These are phyloP conservation scores for Cheilosia grossa DNA, from an alignment of 2,888 invertebrate species.

Conservation along the genomic window DNA sequence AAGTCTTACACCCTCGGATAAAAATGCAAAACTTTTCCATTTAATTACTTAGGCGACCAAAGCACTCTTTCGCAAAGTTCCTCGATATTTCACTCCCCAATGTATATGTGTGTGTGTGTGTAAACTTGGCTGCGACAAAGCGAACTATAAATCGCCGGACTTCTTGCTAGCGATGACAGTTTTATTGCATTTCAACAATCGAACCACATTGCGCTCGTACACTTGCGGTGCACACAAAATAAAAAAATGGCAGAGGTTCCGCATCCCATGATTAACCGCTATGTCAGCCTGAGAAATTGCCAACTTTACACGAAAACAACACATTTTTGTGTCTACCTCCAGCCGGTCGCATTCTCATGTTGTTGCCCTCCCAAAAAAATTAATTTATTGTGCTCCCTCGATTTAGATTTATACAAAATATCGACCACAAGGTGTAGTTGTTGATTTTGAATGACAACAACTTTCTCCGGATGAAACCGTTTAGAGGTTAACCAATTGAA, in stretches of 20 bases:
- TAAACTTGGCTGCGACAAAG: slow-evolving; percentile 52
- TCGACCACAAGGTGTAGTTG: background rate
- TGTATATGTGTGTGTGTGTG: background rate
- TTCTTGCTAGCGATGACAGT: slow-evolving; percentile 61
- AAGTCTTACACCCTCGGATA: background rate
- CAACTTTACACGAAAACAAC: slow-evolving; percentile 55
- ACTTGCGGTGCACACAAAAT: slow-evolving; percentile 14
- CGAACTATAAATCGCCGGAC: slow-evolving; percentile 51
- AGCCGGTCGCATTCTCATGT: background rate
- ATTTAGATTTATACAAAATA: slow-evolving; percentile 21
- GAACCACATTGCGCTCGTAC: slow-evolving; percentile 61
- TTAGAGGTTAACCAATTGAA: slow-evolving; percentile 8
- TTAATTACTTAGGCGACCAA: slow-evolving; percentile 1
- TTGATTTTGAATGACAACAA: slow-evolving; percentile 15
- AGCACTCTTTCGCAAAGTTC: slow-evolving; percentile 18
- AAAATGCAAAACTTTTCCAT: slow-evolving; percentile 28
- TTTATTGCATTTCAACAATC: slow-evolving; percentile 71
- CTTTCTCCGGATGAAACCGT: background rate
- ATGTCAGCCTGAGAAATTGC: slow-evolving; percentile 60
- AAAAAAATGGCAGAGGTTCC: slow-evolving; percentile 39
- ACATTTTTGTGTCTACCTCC: background rate
- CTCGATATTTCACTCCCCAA: slow-evolving; percentile 17
- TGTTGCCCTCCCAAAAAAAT: slow-evolving; percentile 24
- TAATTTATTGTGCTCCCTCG: slow-evolving; percentile 36
- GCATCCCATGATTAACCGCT: slow-evolving; percentile 59